These are phyloP conservation scores for Aldrovandia affinis DNA, from an alignment of 2,797 vertebrate genomes.

Conservation along the genomic window DNA sequence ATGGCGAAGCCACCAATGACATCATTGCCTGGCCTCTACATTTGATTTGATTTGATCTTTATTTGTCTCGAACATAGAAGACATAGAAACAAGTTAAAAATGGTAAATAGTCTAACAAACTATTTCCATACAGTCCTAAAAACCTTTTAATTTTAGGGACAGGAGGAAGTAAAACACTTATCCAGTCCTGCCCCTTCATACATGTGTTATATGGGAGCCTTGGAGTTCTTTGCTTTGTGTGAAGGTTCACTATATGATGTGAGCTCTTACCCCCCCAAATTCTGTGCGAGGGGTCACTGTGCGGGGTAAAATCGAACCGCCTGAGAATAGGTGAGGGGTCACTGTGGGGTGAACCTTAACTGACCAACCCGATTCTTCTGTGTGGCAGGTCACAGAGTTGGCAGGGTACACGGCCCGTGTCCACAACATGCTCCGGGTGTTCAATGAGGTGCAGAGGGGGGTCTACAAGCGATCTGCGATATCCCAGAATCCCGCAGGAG, in stretches of 20 bases:
- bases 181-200: no score
- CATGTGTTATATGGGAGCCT: neutral
- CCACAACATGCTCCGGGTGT: constrained; percentile 94
- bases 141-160: no score
- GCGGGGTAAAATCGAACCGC: neutral
- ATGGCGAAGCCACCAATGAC: neutral
- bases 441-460: constrained; percentile 91
- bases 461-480: constrained; percentile 86
- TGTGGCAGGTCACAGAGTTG: constrained; percentile 88
- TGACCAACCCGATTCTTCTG: constrained; percentile 33
- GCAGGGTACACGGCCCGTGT: constrained; percentile 95
- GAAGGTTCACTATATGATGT: neutral
- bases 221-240: neutral
- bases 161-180: no score
- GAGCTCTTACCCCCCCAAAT: neutral
- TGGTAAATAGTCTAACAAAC: no score
- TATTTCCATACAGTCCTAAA: no score
- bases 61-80: no score
- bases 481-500: constrained; percentile 61
- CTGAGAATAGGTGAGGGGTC: neutral
- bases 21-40: neutral
- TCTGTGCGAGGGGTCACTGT: neutral
- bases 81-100: no score
- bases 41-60: no score
- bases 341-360: neutral